Percentiles rank a stretch among this genome's conserved stretches.
phyloP scores from a whole-genome alignment of 2,797 vertebrate species.

The Phaenicophaeus curvirostris region DNA sequence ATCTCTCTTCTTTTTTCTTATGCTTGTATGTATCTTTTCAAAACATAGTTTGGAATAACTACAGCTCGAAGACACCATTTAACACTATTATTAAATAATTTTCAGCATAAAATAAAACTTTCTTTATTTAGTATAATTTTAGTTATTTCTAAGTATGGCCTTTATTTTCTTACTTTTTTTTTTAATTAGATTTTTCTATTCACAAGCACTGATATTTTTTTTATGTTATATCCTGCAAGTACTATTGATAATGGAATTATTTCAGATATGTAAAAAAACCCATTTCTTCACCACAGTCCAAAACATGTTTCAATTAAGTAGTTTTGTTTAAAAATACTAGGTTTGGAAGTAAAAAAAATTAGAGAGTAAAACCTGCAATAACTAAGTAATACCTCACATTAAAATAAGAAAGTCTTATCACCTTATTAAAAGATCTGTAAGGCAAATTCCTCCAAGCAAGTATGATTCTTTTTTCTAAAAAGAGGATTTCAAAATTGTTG shows the following conservation, averaged over 20 bases:
- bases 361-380: background rate
- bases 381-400: background rate
- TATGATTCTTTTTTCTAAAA: background rate
- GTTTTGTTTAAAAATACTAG: background rate
- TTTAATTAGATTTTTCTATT: background rate
- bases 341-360: background rate
- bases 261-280: background rate
- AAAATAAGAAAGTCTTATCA: background rate
- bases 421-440: background rate
- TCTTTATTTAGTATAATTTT: background rate
- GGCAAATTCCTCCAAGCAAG: background rate
- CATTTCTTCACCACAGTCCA: background rate
- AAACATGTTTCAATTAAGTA: background rate
- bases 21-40: background rate
- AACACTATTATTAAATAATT: background rate
- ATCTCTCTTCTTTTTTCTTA: background rate
- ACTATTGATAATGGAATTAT: background rate
- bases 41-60: background rate
- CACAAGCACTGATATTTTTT: background rate
- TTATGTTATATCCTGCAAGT: background rate
- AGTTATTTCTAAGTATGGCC: background rate
- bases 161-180: background rate
- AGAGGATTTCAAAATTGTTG: background rate
- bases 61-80: background rate
- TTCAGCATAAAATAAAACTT: background rate